Base-by-base conservation (phyloP, 2,113 vertebrate species). In the Haemorhous mexicanus region DNA sequence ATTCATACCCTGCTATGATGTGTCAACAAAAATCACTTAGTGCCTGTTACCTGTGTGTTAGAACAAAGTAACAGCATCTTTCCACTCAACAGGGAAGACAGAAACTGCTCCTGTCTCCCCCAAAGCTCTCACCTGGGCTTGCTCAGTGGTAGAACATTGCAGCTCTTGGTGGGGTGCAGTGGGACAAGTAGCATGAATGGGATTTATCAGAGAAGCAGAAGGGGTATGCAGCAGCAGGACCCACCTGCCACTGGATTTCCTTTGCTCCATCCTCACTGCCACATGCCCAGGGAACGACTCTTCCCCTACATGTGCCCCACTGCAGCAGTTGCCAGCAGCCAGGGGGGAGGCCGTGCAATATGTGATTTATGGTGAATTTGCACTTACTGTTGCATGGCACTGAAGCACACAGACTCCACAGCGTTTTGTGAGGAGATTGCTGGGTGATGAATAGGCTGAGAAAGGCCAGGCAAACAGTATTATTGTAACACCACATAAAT, bases 401-500 rank as follows among this genome's bases (percentile, higher is more conserved):
- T 94, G 88, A 87, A 80, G 66, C 70, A 81, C 33, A 27, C 33
- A 79, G 85, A 74, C 90, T 95, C 89, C 93, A 93, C 73, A 92
- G 82, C 84, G 86, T 94, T 96, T 97, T 84, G 55, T 94, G 87
- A 61, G 58, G 84, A 95, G 87, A 39, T 70, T 93, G 84, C 92
- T 74, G 84, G 5, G 37, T 97, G 96, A 97, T 96, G 89, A 94
- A 98, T 97, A 94, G 94, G 70, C 96, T 98, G 98, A 97, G 95
- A 98, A 94, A 97, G 53, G 81, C 95, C 94, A 97, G 94, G 95
- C 75, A 96, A 97, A 95, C 3, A 16, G 70, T 94, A 96, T 94
- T 95, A 96, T 90, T 96, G 89, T 97, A 98, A 91, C 97, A 97
- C 96, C 92, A 98, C 97, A 98, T 98, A 98, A 98, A 98, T 97